These are phyloP conservation scores for Orthosia cruda DNA, from an alignment of 2,888 invertebrate species.

Conservation along the genomic window DNA sequence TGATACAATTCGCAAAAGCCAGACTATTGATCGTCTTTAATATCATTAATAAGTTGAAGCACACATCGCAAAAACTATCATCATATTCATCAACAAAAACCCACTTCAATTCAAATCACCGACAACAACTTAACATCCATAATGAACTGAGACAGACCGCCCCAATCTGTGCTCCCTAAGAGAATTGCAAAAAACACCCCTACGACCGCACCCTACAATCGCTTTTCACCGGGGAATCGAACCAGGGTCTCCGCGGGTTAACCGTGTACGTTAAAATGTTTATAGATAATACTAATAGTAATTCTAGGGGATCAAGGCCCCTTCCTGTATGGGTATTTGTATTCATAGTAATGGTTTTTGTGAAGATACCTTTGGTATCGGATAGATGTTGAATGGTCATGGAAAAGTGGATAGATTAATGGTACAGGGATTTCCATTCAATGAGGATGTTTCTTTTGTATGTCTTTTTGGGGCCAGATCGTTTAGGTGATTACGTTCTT, in stretches of 20 bases:
- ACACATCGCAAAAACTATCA: slow-evolving; percentile 50
- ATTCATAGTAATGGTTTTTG: slow-evolving; percentile 87
- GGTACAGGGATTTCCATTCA: slow-evolving; percentile 70
- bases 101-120: slow-evolving; percentile 77
- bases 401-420: slow-evolving; percentile 76
- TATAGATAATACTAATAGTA: slow-evolving; percentile 91
- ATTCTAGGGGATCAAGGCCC: slow-evolving; percentile 83
- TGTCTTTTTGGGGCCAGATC: slow-evolving; percentile 67
- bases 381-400: slow-evolving; percentile 79
- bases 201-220: slow-evolving; percentile 84
- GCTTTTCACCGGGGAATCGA: slow-evolving; percentile 85
- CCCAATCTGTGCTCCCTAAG: slow-evolving; percentile 85
- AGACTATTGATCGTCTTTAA: background rate
- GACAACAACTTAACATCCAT: slow-evolving; percentile 85
- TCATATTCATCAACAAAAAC: slow-evolving; percentile 62
- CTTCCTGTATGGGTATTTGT: slow-evolving; percentile 84
- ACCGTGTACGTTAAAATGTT: slow-evolving; percentile 91
- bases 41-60: slow-evolving; percentile 21
- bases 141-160: slow-evolving; percentile 84
- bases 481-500: slow-evolving; percentile 68
- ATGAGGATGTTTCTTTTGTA: slow-evolving; percentile 69
- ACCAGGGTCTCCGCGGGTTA: slow-evolving; percentile 90
- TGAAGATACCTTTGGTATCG: slow-evolving; percentile 80
- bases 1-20: background rate
- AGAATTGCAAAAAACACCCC: slow-evolving; percentile 84